Evolutionary conservation across 2,797 vertebrate genomes (phyloP), one percentile per base, ranked within the genome.

Genomic region (Sebastes cheni): DNA sequence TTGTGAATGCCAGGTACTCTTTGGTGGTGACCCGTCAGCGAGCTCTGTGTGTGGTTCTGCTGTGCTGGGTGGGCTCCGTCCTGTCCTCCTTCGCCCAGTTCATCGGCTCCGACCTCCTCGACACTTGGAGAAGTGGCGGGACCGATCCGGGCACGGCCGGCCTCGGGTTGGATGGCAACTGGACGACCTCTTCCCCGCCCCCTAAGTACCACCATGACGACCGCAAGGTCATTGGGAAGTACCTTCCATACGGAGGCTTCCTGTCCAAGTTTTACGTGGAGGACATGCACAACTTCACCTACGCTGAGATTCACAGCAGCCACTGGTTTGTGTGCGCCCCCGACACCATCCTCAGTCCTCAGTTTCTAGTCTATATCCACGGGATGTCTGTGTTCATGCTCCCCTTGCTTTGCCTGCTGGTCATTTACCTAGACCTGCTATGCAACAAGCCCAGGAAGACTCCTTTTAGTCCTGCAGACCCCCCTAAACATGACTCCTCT

Each of bases 71-170:
- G 77, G 89, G 77, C 42, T 96, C 96, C 0, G 92, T 96, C 27
- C 86, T 97, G 23, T 90, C 93, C 3, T 95, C 96, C 69, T 96
- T 97, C 14, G 92, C 94, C 20, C 95, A 96, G 87, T 96, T 97
- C 91, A 95, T 97, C 50, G 86, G 93, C 77, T 92, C 93, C 34
- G 92, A 95, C 13, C 60, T 91, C 66, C 81, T 94, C 12, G 73
- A 86, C 79, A 86, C 77, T 59, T 92, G 93, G 89, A 87, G 32
- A 11, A 75, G 64, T 0, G 20, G 13, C 0, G 29, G 3, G 4
- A 16, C 4, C 0, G 75, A 18, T 12, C 8, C 32, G 0, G 84
- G 65, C 54, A 86, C 90, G 1, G 66, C 83, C 4, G 93, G 83
- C 10, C 86, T 90, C 3, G 94, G 72, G 6, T 67, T 92, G 80